These are phyloP conservation scores for Xylocopa sonorina DNA, from an alignment of 1,140 invertebrate genomes.

Conservation along the genomic window DNA sequence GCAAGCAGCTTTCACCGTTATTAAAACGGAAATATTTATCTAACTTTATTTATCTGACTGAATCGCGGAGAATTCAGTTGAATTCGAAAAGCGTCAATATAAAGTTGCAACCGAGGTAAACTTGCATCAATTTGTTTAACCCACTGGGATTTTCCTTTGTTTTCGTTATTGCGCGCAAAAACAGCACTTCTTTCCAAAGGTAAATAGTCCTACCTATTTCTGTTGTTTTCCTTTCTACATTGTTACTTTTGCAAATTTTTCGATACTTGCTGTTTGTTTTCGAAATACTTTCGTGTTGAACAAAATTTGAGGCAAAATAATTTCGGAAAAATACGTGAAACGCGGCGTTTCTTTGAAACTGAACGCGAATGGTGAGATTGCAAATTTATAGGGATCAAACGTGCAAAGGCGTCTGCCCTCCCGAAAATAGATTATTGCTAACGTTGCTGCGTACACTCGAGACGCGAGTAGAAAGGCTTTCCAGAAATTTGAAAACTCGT, in stretches of 20 bases:
- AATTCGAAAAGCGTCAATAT: background rate
- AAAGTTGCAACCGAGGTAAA: background rate
- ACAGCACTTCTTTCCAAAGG: background rate
- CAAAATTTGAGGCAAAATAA: background rate
- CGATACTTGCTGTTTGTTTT: background rate
- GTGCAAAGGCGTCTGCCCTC: background rate
- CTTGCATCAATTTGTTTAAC: slow-evolving; percentile 3
- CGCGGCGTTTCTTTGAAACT: background rate
- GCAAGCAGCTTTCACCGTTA: background rate
- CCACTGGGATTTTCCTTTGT: background rate
- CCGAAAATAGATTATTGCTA: slow-evolving; percentile 7
- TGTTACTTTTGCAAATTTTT: background rate
- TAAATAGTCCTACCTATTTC: background rate
- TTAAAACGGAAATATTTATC: slow-evolving; percentile 16
- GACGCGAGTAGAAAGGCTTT: slow-evolving; percentile 22
- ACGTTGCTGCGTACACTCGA: background rate
- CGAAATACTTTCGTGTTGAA: background rate
- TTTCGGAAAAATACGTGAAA: background rate
- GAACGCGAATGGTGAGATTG: background rate
- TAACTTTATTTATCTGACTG: slow-evolving; percentile 1
- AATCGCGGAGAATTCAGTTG: background rate
- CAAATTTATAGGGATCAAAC: background rate
- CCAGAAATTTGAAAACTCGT: slow-evolving; percentile 42
- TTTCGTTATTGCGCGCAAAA: background rate
- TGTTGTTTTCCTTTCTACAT: background rate